These are phyloP conservation scores for Pterostichus niger DNA, from an alignment of 2,888 invertebrate genomes.

Conservation along the genomic window DNA sequence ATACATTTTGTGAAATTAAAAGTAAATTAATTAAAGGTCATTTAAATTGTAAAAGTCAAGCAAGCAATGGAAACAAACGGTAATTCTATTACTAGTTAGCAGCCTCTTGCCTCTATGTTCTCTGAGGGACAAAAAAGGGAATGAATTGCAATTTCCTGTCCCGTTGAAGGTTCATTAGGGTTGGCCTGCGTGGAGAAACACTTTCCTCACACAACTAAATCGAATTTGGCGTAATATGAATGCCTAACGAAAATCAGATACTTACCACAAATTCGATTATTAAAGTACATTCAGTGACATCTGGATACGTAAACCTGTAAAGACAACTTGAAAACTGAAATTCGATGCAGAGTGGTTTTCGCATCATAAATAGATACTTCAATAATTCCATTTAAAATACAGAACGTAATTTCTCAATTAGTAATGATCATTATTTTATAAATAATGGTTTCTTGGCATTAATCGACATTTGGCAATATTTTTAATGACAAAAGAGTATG, in stretches of 20 bases:
- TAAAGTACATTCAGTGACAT: background rate
- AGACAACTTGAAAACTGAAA: too few species aligned
- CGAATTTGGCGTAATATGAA: slow-evolving; percentile 49
- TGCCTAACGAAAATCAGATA: slow-evolving; percentile 40
- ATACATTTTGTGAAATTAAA: background rate
- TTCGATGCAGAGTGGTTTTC: too few species aligned
- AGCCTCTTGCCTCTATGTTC: background rate
- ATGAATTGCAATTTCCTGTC: background rate
- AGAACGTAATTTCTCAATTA: too few species aligned
- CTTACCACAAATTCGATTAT: slow-evolving; percentile 38
- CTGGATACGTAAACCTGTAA: too few species aligned
- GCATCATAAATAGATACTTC: too few species aligned
- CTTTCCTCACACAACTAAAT: slow-evolving; percentile 38
- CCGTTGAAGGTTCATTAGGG: slow-evolving; percentile 24
- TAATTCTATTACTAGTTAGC: slow-evolving; percentile 38
- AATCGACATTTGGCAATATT: too few species aligned
- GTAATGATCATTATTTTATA: too few species aligned
- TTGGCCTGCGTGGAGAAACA: slow-evolving; percentile 13
- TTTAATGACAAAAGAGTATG: too few species aligned
- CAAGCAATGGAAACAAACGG: background rate
- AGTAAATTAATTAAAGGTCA: slow-evolving; percentile 10
- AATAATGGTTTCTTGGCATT: too few species aligned
- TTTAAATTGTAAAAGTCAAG: background rate
- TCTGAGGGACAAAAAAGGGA: background rate
- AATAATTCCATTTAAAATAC: too few species aligned